Evolutionary conservation across 2,888 invertebrate genomes (phyloP).

Genomic region (Dicycla oo): DNA sequence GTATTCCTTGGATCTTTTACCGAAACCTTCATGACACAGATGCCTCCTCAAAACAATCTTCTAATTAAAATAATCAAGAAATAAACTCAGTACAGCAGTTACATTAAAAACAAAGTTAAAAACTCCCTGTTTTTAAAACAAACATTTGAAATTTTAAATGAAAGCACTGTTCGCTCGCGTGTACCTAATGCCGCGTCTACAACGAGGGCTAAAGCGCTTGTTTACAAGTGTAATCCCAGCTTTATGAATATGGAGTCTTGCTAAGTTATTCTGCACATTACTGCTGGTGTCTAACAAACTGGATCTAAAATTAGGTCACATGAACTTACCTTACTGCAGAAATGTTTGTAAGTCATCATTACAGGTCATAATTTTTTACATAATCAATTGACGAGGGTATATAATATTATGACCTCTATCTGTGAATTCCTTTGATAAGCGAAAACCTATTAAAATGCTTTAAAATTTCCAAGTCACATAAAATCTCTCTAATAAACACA

Average conservation of each 20-base stretch:
- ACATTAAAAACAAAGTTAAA: not conserved
- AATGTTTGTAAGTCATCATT: not conserved
- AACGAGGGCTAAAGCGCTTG: constrained; percentile 51
- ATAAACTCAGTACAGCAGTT: not conserved
- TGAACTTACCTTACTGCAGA: not conserved
- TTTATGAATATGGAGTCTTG: constrained; percentile 61
- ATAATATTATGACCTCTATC: not conserved
- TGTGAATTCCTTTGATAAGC: not conserved
- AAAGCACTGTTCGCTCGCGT: constrained; percentile 21
- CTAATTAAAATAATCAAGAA: not conserved
- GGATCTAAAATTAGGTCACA: constrained; percentile 16
- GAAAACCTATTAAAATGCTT: constrained; percentile 4
- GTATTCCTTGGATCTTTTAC: not conserved
- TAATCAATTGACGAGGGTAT: not conserved
- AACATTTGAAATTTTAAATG: constrained; percentile 20
- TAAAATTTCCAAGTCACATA: constrained; percentile 2
- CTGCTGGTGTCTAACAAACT: constrained; percentile 1
- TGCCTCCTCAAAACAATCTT: not conserved
- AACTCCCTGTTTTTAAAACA: not conserved
- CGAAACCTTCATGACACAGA: too few relatives aligned
- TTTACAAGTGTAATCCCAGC: constrained; percentile 67
- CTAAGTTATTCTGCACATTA: constrained; percentile 25
- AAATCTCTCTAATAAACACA: constrained; percentile 22
- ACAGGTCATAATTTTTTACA: too few relatives aligned
- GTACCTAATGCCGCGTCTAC: constrained; percentile 42